Evolutionary conservation across 2,797 vertebrate genomes (phyloP).

Genomic region (Lindbergichthys nudifrons): DNA sequence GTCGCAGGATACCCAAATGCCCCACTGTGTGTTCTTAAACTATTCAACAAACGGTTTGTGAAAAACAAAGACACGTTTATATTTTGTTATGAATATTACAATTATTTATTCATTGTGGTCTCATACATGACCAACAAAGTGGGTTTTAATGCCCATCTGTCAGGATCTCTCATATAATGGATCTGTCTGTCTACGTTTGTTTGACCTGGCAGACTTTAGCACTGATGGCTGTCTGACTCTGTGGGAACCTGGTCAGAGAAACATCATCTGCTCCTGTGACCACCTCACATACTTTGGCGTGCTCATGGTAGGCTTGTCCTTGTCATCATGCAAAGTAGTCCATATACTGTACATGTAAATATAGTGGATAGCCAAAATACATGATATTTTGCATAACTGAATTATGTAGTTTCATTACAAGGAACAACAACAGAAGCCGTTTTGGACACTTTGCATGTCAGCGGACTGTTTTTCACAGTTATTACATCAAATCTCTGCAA

Average conservation of each 20-base stretch:
- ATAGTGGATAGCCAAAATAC: too few species aligned
- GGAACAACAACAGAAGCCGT: too few species aligned
- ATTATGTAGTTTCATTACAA: too few species aligned
- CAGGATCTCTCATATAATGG: background rate
- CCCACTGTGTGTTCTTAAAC: conserved; percentile 50
- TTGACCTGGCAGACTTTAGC: conserved; percentile 23
- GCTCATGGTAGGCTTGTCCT: conserved; percentile 58
- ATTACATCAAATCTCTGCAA: too few species aligned
- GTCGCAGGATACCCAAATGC: conserved; percentile 33
- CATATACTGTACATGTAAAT: too few species aligned
- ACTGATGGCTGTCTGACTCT: conserved; percentile 35
- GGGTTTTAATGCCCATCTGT: background rate
- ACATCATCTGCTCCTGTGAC: conserved; percentile 63
- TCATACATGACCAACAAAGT: background rate
- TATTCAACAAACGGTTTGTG: conserved; percentile 38
- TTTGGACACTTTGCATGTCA: too few species aligned
- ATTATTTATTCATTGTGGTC: background rate
- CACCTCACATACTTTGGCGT: conserved; percentile 74
- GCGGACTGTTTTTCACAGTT: too few species aligned
- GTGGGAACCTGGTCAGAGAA: background rate
- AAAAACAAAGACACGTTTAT: background rate
- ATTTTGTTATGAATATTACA: background rate
- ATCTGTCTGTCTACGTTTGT: conserved; percentile 9
- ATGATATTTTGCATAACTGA: too few species aligned
- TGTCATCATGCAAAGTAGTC: background rate